Conservation (phyloP, 1,140 invertebrate genomes). For the Trinorchestia longiramus region DNA sequence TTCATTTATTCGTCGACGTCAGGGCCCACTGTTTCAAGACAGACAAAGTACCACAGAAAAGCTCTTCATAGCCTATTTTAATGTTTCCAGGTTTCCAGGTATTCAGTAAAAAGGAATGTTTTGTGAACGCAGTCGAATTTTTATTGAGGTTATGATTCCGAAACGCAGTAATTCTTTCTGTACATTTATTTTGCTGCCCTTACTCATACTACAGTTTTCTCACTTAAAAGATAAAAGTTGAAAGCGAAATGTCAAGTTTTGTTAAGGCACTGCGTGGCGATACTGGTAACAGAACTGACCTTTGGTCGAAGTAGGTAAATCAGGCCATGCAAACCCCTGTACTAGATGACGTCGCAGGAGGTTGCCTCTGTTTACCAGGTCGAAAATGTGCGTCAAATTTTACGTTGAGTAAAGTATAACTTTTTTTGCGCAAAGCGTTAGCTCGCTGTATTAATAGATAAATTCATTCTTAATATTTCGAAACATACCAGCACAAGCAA, state of each 20-base stretch:
- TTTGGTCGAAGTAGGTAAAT: too few species aligned
- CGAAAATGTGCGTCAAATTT: background rate
- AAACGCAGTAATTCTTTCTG: background rate
- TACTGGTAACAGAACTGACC: background rate
- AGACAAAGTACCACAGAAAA: too few species aligned
- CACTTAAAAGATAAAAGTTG: background rate
- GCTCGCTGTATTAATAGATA: too few species aligned
- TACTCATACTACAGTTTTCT: background rate
- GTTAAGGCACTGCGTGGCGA: background rate
- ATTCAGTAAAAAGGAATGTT: background rate
- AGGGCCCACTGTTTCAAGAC: too few species aligned
- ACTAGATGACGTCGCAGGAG: background rate
- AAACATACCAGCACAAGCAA: background rate
- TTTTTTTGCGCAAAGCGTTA: too few species aligned
- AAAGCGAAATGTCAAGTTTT: background rate
- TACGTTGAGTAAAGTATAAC: background rate
- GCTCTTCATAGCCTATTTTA: too few species aligned
- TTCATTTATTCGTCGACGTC: too few species aligned
- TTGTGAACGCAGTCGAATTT: background rate
- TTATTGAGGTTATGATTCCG: background rate
- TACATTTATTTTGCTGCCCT: background rate
- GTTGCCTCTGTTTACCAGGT: background rate
- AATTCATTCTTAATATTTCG: too few species aligned
- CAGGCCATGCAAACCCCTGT: background rate
- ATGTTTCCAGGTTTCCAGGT: background rate